Evolutionary conservation across 2,113 vertebrate species (phyloP), one percentile per base, ranked within the genome.

Genomic region (Triplophysa tibetana): DNA sequence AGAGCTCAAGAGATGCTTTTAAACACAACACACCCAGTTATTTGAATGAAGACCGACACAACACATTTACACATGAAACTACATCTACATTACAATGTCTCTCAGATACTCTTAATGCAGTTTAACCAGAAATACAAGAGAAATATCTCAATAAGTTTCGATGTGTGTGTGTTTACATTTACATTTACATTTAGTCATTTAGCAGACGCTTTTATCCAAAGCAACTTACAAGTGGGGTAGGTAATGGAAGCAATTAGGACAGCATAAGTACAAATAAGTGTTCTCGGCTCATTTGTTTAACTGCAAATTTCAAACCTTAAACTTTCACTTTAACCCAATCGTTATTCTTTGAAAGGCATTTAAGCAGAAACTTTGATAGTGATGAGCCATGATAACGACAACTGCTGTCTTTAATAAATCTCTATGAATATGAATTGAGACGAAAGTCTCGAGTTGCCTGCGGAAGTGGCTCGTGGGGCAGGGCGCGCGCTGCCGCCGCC

Each of bases 401-500:
- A 58, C 24, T 8, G 19, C 52, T 33, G 38, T 74, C 29, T 70
- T 33, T 1, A 58, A 13, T 11, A 3, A 50, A 19, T 52, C 16
- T 52, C 4, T 52, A 16, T 52, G 19, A 58, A 19, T 58, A 45
- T 11, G 8, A 58, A n/a, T 56, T 56, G 24, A 17, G n/a, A 14
- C 24, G 21, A 50, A 5, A 13, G 16, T 8, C 23, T 50, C 17
- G 41, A 38, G 23, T 45, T 29, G 41, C 33, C 33, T 56, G 79
- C 79, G 83, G 83, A 81, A 81, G 79, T 78, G 70, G 66, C 17
- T 64, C 29, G 33, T 60, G 45, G 70, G 56, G 80, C 70, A 79
- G 70, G 74, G 79, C 69, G n/a, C 64, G 70, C 43, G 43, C 43
- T 45, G 43, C 60, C 7, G 38, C 74, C 2, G 38, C 75, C 26